Conservation (phyloP, 2,797 vertebrate genomes). For the Lacerta agilis region DNA sequence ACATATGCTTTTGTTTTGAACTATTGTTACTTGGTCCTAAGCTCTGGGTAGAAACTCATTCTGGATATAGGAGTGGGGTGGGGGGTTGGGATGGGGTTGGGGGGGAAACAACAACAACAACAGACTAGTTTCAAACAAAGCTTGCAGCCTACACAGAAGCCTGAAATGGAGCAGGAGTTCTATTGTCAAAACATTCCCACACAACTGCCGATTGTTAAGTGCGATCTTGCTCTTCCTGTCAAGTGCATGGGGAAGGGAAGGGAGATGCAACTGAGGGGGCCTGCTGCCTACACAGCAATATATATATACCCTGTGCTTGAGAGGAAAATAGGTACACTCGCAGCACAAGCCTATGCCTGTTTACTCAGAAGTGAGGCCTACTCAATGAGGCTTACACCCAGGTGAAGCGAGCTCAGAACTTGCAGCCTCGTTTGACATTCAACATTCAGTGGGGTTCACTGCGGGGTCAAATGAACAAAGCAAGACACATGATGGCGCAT, state of each 20-base stretch:
- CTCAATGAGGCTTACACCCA: background rate
- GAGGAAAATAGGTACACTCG: background rate
- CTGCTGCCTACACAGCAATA: background rate
- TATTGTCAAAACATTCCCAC: conserved; percentile 50
- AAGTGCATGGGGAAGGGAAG: conserved; percentile 16
- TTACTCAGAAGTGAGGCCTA: background rate
- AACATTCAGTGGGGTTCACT: background rate
- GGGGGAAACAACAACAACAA: background rate
- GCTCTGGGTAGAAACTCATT: background rate
- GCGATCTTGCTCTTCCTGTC: conserved; percentile 21
- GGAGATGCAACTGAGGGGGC: background rate
- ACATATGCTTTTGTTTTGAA: background rate
- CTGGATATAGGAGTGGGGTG: background rate
- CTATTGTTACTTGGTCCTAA: conserved; percentile 2
- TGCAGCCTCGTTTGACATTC: background rate
- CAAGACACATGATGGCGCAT: background rate
- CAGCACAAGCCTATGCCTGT: background rate
- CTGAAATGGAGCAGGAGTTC: conserved; percentile 26
- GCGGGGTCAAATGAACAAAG: background rate
- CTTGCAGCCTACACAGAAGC: conserved; percentile 16
- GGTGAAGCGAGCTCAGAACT: background rate
- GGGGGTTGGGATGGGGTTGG: no score
- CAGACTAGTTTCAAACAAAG: conserved; percentile 24
- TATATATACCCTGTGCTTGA: background rate
- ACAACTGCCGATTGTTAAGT: conserved; percentile 29